Percentiles rank a stretch among this genome's conserved stretches.
phyloP scores from a whole-genome alignment of 2,113 vertebrate species.

The Arvicanthis niloticus region DNA sequence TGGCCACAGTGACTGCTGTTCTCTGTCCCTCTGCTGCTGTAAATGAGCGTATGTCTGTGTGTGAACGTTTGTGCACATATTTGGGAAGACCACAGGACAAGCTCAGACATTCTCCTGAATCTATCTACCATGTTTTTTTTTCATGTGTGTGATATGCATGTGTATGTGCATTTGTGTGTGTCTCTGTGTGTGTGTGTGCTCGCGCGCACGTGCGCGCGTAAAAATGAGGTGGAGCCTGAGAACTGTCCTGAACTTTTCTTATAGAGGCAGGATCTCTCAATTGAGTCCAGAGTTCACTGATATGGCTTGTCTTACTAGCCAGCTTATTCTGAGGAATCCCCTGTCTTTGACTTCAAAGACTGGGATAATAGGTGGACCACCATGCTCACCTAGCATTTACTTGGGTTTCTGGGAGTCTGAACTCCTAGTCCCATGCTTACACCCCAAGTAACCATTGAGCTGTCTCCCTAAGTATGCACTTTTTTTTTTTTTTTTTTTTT shows the following conservation, averaged over 20 bases:
- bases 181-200: neutral
- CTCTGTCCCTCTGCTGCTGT: neutral
- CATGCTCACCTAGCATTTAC: neutral
- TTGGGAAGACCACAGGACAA: neutral
- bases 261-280: too few species aligned
- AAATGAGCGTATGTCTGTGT: neutral
- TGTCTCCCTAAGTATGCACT: neutral
- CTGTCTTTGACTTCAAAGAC: neutral
- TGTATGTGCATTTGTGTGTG: neutral
- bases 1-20: too few species aligned
- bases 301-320: too few species aligned
- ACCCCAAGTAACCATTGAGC: neutral
- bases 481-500: neutral
- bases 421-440: neutral
- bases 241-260: neutral
- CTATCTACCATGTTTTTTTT: neutral
- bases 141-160: neutral
- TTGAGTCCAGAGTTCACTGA: neutral
- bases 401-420: too few species aligned
- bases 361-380: neutral
- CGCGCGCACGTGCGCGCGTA: too few species aligned
- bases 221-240: neutral
- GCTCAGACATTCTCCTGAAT: neutral
- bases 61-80: too few species aligned
- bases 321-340: neutral